Evolutionary conservation across 2,888 invertebrate genomes (phyloP), one percentile per base, ranked within the genome.

Genomic region (Arge pagana): DNA sequence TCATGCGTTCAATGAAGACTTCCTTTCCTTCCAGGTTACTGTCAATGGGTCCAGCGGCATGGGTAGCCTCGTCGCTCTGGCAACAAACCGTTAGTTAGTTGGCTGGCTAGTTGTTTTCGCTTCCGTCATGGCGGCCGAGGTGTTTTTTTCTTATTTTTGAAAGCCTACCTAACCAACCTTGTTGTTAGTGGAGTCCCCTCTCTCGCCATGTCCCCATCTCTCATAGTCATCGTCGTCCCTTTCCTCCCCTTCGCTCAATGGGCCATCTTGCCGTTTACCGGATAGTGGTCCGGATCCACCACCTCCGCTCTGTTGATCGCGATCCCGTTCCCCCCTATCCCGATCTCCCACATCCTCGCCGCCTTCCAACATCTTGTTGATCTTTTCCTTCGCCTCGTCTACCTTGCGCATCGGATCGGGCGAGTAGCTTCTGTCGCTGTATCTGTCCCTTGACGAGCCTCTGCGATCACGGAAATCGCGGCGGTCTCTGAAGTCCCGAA

Each of bases 401-500:
- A 78, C 79, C 55, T 78, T 80, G 28, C 77, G 77, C 80, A 80
- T 81, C 0, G 79, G 80, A 61, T 80, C 78, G 1, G 68, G 77
- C 52, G 80, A 78, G 59, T 81, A 80, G 60, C 81, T 78, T 61
- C 81, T 68, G 56, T 79, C 80, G 69, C 83, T 79, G 71, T 81
- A 77, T 19, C 76, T 63, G 41, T 77, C 78, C 26, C 78, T 61
- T 1, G 76, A 77, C 0, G 61, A 61, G 4, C 81, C 82, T 60
- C 81, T 81, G 33, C 88, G 81, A 48, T 87, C 87, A 59, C 84
- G 78, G 50, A 86, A 85, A 59, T 81, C 81, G 40, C 86, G 80
- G 4, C 86, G 77, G 65, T 86, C 87, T 53, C 87, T 81, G 76
- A 86, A 86, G 69, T 87, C 87, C 24, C 88, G 82, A 75, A 84